Evolutionary conservation across 2,888 invertebrate genomes (phyloP).

Genomic region (Watsonalla cultraria): DNA sequence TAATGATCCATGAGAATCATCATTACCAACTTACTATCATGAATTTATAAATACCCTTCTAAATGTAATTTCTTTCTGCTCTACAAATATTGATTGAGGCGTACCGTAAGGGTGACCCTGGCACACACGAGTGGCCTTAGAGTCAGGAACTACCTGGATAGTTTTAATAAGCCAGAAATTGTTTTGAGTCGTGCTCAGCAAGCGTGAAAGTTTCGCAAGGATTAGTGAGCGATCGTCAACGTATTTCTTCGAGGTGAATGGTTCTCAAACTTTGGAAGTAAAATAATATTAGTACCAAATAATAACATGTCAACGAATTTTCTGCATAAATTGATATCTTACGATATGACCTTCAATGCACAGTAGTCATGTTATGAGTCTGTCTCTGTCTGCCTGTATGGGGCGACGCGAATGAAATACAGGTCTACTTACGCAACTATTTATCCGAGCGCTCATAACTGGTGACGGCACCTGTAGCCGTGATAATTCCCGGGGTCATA

Average conservation of each 20-base stretch:
- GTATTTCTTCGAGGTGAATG: conserved; percentile 30
- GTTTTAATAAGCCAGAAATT: conserved; percentile 74
- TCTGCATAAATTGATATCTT: too few relatives aligned
- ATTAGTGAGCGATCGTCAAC: conserved; percentile 57
- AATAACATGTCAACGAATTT: too few relatives aligned
- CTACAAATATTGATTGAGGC: conserved; percentile 53
- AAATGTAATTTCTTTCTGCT: conserved; percentile 26
- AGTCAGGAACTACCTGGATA: conserved; percentile 51
- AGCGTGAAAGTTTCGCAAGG: conserved; percentile 71
- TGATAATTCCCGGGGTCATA: too few relatives aligned
- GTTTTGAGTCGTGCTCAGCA: conserved; percentile 67
- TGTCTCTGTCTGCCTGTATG: too few relatives aligned
- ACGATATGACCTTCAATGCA: too few relatives aligned
- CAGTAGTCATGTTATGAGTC: too few relatives aligned
- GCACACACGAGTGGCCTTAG: conserved; percentile 8
- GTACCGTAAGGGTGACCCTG: conserved; percentile 31
- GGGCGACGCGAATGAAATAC: too few relatives aligned
- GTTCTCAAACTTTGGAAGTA: conserved; percentile 42
- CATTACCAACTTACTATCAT: conserved; percentile 1
- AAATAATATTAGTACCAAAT: too few relatives aligned
- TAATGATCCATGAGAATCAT: neutral
- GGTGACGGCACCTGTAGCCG: too few relatives aligned
- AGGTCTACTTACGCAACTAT: too few relatives aligned
- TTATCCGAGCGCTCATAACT: too few relatives aligned
- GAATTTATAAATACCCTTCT: conserved; percentile 26